These are phyloP conservation scores for Callorhinus ursinus DNA, from an alignment of 2,113 vertebrate species.

Conservation along the genomic window DNA sequence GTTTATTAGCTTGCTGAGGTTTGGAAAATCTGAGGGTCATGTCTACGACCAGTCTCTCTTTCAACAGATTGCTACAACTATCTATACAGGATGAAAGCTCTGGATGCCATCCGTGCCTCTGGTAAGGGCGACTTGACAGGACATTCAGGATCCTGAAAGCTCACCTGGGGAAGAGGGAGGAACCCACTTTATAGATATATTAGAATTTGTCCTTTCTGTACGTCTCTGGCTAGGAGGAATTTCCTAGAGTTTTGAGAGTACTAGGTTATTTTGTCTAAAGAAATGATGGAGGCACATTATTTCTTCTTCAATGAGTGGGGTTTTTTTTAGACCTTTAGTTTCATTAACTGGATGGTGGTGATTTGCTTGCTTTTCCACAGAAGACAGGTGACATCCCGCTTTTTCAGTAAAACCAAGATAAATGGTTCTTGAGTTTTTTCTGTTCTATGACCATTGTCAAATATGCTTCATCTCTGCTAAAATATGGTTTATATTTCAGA, in stretches of 20 bases:
- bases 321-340: background rate
- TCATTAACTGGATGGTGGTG: background rate
- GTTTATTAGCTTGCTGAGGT: background rate
- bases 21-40: background rate
- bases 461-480: background rate
- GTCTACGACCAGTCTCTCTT: conserved; percentile 1
- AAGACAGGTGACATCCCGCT: background rate
- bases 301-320: background rate
- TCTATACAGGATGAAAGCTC: conserved; percentile 95
- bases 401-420: conserved; percentile 8
- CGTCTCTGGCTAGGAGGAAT: background rate
- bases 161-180: background rate
- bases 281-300: background rate
- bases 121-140: conserved; percentile 81
- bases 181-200: background rate
- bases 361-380: conserved; percentile 20
- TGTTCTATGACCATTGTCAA: background rate
- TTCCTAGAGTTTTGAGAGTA: conserved; percentile 33
- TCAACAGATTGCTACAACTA: conserved; percentile 91
- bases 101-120: conserved; percentile 94
- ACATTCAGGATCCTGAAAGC: background rate
- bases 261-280: background rate
- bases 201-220: background rate
- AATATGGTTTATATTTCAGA: conserved; percentile 15
- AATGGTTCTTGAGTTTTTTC: background rate